Evolutionary conservation across 2,888 invertebrate species (phyloP).

Genomic region (Drosophila nr. perissopoda): DNA sequence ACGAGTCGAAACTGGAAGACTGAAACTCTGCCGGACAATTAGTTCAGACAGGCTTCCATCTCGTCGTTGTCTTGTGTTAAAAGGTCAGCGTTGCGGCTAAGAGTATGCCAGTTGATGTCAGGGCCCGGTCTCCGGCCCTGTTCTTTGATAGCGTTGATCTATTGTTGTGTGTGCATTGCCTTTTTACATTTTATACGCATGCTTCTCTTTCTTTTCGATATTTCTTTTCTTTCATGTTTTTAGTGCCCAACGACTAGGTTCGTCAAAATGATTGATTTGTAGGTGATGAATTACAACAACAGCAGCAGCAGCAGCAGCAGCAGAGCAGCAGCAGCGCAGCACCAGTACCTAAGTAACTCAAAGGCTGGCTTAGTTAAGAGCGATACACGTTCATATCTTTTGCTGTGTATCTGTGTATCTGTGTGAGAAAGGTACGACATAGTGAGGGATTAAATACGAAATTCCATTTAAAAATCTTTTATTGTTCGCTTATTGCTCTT

Average conservation of each 20-base stretch:
- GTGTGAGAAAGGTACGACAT: constrained; percentile 71
- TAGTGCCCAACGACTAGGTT: constrained; percentile 74
- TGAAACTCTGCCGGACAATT: constrained; percentile 66
- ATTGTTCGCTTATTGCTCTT: constrained; percentile 75
- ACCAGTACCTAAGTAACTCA: constrained; percentile 29
- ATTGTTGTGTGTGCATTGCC: constrained; percentile 65
- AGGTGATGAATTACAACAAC: constrained; percentile 84
- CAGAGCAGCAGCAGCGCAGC: constrained; percentile 19
- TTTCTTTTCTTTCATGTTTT: constrained; percentile 43
- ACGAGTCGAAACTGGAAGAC: constrained; percentile 39
- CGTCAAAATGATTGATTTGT: constrained; percentile 84
- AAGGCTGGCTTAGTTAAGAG: constrained; percentile 74
- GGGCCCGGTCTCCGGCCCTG: constrained; percentile 22
- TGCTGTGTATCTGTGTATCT: constrained; percentile 9
- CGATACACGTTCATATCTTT: constrained; percentile 40
- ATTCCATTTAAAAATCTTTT: constrained; percentile 78
- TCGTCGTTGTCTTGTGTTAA: constrained; percentile 61
- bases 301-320: constrained; percentile 23
- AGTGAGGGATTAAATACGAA: constrained; percentile 77
- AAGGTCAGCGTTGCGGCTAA: constrained; percentile 70
- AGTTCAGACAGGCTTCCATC: constrained; percentile 78
- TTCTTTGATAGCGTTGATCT: constrained; percentile 76
- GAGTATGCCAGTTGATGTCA: constrained; percentile 34
- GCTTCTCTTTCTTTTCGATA: constrained; percentile 26
- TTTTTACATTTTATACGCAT: constrained; percentile 74